phyloP scores from a whole-genome alignment of 2,113 vertebrate genomes.

The Lates calcarifer region DNA sequence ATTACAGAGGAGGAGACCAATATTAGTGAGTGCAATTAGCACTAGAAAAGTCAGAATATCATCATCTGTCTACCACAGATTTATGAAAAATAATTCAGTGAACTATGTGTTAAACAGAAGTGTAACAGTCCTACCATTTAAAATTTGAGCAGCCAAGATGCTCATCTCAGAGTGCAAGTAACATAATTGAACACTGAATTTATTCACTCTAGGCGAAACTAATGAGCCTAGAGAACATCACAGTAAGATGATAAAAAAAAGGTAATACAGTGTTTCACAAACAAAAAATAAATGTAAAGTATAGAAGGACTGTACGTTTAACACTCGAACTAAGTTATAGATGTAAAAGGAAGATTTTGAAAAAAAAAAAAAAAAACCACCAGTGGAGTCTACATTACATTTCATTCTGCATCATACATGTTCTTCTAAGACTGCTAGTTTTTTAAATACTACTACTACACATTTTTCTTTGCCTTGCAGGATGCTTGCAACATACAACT shows the following conservation, averaged over 20 bases:
- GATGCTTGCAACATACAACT: neutral
- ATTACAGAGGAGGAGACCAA: neutral
- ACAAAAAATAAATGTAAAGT: fast-evolving
- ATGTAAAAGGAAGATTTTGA: neutral
- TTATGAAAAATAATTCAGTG: neutral
- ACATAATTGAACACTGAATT: conserved; percentile 25
- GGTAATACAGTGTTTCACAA: neutral
- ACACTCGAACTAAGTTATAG: neutral
- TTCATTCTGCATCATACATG: neutral
- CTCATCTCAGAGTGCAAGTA: neutral
- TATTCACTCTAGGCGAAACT: conserved; percentile 16
- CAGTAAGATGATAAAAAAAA: neutral
- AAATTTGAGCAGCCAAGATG: neutral
- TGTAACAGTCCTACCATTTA: neutral
- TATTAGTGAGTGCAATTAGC: neutral
- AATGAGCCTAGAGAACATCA: neutral
- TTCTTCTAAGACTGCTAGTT: neutral
- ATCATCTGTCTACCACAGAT: neutral
- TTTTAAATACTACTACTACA: neutral
- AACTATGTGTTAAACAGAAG: neutral
- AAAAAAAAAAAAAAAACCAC: neutral
- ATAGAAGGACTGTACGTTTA: neutral
- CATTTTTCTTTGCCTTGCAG: neutral
- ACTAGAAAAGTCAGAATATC: conserved; percentile 13
- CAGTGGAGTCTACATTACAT: neutral